Base-by-base conservation (phyloP, 2,797 vertebrate genomes). In the Antrozous pallidus region DNA sequence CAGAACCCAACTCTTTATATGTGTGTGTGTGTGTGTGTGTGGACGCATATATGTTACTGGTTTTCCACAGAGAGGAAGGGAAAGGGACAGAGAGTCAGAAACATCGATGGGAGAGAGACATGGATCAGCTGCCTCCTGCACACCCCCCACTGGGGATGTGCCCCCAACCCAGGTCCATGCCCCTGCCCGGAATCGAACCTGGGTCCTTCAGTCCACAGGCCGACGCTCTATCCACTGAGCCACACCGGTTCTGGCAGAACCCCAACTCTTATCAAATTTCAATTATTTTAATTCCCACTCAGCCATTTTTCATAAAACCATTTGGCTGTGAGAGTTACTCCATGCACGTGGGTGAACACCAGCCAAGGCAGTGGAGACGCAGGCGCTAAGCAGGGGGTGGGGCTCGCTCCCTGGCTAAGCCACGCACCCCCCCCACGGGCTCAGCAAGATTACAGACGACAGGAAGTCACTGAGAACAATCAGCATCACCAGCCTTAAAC, bases 241-340 rank as follows among this genome's bases (percentile, higher is more conserved):
- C n/a, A n/a, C n/a, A n/a, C n/a, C n/a, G n/a, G n/a, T n/a, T n/a
- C n/a, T n/a, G n/a, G n/a, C n/a, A n/a, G n/a, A n/a, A n/a, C n/a
- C n/a, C 78, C 31, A 91, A 84, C 58, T 80, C 54, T 36, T 26
- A 49, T 1, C 9, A 56, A 82, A 81, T 88, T 71, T 85, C 49
- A 61, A 20, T 54, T 5, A 11, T 36, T 77, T 58, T 40, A 33
- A 20, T 65, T 83, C 75, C 90, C 79, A 28, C 36, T 83, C 49
- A 14, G 42, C 22, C 54, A 13, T 36, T 90, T 77, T 71, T 56
- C 51, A 83, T 40, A 69, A 71, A 93, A 91, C 38, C 42, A 33
- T 58, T 54, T 71, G 33, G 40, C 45, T 26, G 31, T 79, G 70
- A 42, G 42, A 42, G 49, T 33, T n/a, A 8, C 40, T 51, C 13